Percentiles rank a stretch among this genome's conserved stretches.
Evolutionary conservation across 2,888 invertebrate genomes (phyloP).

Genomic region (Drosophila eohydei): DNA sequence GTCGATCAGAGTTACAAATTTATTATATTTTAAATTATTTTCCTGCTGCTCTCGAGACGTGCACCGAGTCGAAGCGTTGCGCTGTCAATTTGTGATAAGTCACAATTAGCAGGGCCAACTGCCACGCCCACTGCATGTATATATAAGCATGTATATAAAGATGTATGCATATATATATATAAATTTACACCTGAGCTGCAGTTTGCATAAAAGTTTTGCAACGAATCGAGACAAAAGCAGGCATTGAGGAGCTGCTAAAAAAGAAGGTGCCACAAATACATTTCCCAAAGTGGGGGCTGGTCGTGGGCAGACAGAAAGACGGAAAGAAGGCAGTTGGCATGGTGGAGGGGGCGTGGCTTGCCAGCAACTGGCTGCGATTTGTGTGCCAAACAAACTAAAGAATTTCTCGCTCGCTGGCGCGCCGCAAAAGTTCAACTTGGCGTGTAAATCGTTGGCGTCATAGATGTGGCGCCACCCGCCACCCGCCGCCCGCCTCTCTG

Average conservation of each 20-base stretch:
- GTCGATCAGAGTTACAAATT: neutral
- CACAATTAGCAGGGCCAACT: constrained; percentile 32
- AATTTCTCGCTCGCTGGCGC: constrained; percentile 32
- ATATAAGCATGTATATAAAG: neutral
- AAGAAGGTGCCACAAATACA: constrained; percentile 41
- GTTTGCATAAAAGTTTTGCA: constrained; percentile 33
- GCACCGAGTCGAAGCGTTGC: constrained; percentile 23
- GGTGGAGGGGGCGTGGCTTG: neutral
- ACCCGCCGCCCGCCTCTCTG: constrained; percentile 20
- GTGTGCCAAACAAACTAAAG: constrained; percentile 35
- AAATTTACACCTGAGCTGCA: constrained; percentile 4
- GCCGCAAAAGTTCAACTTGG: constrained; percentile 52
- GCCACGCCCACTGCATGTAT: constrained; percentile 21
- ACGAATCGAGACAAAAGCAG: constrained; percentile 14
- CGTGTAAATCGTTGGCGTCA: constrained; percentile 66
- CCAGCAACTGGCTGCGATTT: constrained; percentile 39
- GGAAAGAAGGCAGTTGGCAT: neutral
- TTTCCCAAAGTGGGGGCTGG: constrained; percentile 9
- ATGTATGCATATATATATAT: neutral
- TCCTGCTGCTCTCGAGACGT: neutral
- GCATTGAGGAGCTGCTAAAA: constrained; percentile 27
- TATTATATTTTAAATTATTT: neutral
- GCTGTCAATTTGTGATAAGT: constrained; percentile 33
- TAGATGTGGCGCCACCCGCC: constrained; percentile 29
- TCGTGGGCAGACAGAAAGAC: neutral